These are phyloP conservation scores for Dasyurus viverrinus DNA, from an alignment of 2,113 vertebrate species.

Conservation along the genomic window DNA sequence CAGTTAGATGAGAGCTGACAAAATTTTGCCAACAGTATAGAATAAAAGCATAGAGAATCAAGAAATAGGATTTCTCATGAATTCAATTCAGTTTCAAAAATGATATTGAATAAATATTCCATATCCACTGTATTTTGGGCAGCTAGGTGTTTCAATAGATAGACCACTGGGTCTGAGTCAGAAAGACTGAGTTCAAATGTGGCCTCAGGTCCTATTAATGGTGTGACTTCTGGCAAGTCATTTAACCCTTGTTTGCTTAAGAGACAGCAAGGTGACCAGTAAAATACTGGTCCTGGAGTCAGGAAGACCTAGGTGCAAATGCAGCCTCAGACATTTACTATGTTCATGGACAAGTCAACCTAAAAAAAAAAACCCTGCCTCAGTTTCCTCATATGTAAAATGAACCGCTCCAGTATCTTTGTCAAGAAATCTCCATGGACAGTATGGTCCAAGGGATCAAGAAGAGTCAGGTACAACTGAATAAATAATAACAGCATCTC, in stretches of 20 bases:
- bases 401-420: not conserved
- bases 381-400: too few species aligned
- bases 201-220: not conserved
- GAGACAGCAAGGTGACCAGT: too few species aligned
- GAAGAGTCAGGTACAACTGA: not conserved
- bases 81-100: not conserved
- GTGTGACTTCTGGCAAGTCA: not conserved
- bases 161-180: not conserved
- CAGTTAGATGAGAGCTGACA: not conserved
- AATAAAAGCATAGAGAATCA: not conserved
- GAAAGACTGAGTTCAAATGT: not conserved
- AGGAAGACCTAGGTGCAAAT: too few species aligned
- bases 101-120: not conserved
- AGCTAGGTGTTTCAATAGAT: not conserved
- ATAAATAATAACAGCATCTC: not conserved
- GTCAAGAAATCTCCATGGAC: not conserved
- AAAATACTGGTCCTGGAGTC: too few species aligned
- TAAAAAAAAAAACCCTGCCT: not conserved
- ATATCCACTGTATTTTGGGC: not conserved
- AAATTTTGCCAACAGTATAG: not conserved
- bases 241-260: not conserved
- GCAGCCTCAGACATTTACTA: too few species aligned
- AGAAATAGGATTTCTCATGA: not conserved
- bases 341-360: too few species aligned
- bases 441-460: not conserved